Conservation (phyloP, 2,113 vertebrate species). For the Chloroceryle aenea region DNA sequence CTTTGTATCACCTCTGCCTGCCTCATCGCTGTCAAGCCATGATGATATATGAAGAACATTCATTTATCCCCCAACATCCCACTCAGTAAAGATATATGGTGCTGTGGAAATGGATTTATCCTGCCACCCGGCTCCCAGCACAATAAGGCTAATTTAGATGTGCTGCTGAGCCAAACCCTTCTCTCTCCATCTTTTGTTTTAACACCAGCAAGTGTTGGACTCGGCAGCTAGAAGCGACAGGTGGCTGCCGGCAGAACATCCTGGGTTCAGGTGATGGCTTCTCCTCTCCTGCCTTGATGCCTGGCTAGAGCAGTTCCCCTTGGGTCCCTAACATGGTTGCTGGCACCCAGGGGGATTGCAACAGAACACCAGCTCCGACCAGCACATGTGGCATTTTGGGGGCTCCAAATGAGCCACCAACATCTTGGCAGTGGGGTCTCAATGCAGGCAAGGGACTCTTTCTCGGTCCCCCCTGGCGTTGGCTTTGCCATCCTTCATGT, state of each 20-base stretch:
- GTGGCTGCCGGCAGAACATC: not conserved
- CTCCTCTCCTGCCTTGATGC: not conserved
- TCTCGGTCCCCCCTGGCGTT: rapidly evolving
- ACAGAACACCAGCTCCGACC: not conserved
- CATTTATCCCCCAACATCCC: slow-evolving; percentile 61
- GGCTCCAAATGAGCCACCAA: rapidly evolving
- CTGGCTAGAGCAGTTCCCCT: rapidly evolving
- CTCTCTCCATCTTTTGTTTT: not conserved
- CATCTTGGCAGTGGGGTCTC: not conserved
- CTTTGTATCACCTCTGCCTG: not conserved
- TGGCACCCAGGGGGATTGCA: not conserved
- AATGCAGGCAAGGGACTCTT: not conserved
- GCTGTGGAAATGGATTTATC: slow-evolving; percentile 45
- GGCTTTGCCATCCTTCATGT: not conserved
- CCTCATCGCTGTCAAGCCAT: slow-evolving; percentile 39
- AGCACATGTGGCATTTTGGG: not conserved
- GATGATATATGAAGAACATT: slow-evolving; percentile 60
- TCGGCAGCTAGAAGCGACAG: not conserved
- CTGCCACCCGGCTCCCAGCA: slow-evolving; percentile 43
- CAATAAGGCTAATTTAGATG: slow-evolving; percentile 65
- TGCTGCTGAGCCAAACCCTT: not conserved
- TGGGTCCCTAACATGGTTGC: not conserved
- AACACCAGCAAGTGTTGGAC: not conserved
- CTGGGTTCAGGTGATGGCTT: not conserved
- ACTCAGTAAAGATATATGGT: slow-evolving; percentile 37